Evolutionary conservation across 2,113 vertebrate genomes (phyloP).

Genomic region (Callopanchax toddi): DNA sequence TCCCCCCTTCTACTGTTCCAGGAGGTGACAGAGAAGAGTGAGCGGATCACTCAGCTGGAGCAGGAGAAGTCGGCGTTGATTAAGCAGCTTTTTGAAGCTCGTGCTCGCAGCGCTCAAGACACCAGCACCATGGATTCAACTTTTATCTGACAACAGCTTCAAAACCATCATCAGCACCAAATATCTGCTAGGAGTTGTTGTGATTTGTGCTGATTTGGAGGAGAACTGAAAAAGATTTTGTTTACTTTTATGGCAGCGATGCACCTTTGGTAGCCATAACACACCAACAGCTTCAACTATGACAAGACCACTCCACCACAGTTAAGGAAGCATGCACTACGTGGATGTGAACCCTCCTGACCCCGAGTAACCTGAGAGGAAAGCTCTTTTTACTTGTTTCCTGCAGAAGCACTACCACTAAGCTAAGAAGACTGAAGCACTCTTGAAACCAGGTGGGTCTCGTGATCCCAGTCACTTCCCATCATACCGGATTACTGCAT

Average conservation of each 20-base stretch:
- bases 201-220: slow-evolving; percentile 4
- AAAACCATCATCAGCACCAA: not conserved
- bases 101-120: slow-evolving; percentile 81
- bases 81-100: slow-evolving; percentile 95
- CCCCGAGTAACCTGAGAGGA: not conserved
- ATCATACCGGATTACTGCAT: slow-evolving; percentile 15
- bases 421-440: slow-evolving; percentile 30
- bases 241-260: slow-evolving; percentile 53
- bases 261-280: slow-evolving; percentile 52
- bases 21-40: slow-evolving; percentile 93
- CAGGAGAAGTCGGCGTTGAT: slow-evolving; percentile 95
- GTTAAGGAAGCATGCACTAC: slow-evolving; percentile 29
- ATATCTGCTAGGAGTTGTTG: slow-evolving; percentile 6
- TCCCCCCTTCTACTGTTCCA: slow-evolving; percentile 46
- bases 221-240: slow-evolving; percentile 33
- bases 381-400: slow-evolving; percentile 11
- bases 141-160: slow-evolving; percentile 81
- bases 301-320: slow-evolving; percentile 40
- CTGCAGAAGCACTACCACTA: slow-evolving; percentile 7
- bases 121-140: slow-evolving; percentile 90
- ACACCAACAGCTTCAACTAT: slow-evolving; percentile 8
- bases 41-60: slow-evolving; percentile 93
- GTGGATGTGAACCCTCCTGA: slow-evolving; percentile 33
- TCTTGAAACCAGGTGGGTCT: slow-evolving; percentile 9
- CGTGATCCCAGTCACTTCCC: slow-evolving; percentile 24